Evolutionary conservation across 2,113 vertebrate species (phyloP), one percentile per base, ranked within the genome.

Genomic region (Columba janthina): DNA sequence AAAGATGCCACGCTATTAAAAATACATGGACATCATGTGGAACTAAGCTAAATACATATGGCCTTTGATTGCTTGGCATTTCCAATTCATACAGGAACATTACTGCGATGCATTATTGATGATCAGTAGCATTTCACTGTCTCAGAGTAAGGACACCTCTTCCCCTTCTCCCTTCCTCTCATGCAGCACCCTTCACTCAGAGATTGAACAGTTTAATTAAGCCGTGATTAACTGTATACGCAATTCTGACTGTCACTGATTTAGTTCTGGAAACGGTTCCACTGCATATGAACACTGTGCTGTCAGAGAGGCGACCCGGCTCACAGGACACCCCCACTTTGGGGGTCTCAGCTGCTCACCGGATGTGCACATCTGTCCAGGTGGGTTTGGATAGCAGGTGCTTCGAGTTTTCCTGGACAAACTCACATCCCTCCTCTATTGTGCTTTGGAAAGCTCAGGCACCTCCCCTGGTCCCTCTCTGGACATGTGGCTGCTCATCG

Each of bases 61-160:
- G 97, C 97, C 97, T 98, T 97, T 98, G 97, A 97, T 98, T 98
- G 94, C 96, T 83, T 98, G 98, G 97, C 96, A 97, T 98, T 98
- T 98, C 96, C 97, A 96, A 94, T 98, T 97, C 97, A 94, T 97
- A 94, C 86, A 92, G 96, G 96, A 97, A 97, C 97, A 98, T 97
- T 97, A 97, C 96, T 95, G 77, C 42, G 1, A 94, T 98, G 96
- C 97, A 98, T 98, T 98, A 98, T 97, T 97, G 95, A 98, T 97
- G 97, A 90, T 82, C 89, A 94, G 93, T 89, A 95, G 95, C 92
- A 90, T 91, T 97, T 94, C 89, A 60, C 91, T 81, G 78, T 95
- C 95, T 97, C 97, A 95, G 75, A 90, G 61, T 77, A 65, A 97
- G 90, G 74, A 92, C 93, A 96, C n/a, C 40, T 70, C 74, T 79